Evolutionary conservation across 2,113 vertebrate species (phyloP), one percentile per base, ranked within the genome.

Genomic region (Mormyrus iriodes): DNA sequence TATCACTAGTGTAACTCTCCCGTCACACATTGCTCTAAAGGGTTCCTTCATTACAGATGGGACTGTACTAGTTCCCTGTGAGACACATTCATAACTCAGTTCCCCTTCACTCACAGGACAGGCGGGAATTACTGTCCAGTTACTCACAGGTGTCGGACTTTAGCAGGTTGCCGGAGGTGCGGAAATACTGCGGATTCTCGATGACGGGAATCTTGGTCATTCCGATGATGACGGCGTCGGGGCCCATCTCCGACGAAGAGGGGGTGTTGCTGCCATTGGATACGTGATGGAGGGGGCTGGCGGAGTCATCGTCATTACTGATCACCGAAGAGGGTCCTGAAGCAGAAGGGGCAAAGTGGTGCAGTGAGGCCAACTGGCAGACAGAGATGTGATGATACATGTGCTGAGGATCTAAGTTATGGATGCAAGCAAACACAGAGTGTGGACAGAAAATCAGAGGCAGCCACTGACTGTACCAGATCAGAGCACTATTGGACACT

Each of bases 161-260:
- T 91, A 98, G 97, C 86, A 98, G 96, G 92, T 96, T 98, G 93
- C 97, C 97, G 65, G 97, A 97, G 94, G 97, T 98, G 93, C 98
- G 96, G 94, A 99, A 99, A 93, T 99, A 99, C 92, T 99, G 98
- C 0, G 98, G 98, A 94, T 99, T 99, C 95, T 99, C 98, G 27
- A 99, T 99, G 89, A 99, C 97, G 0, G 98, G 98, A 92, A 99
- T 99, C 95, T 98, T 98, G 6, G 97, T 99, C 98, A 99, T 98
- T 89, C 98, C 97, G 88, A 99, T 99, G 91, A 99, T 97, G 85
- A 99, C 98, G 0, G 98, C 96, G 0, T 99, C 98, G 0, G 97
- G 97, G 58, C 97, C 98, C 0, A 97, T 97, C 91, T 99, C 98
- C 13, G 98, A 98, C 73, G 98, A 99, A 4, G 98, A 98, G 0